Base-by-base conservation (phyloP, 2,888 invertebrate genomes). In the Gisinianus flammeolus region DNA sequence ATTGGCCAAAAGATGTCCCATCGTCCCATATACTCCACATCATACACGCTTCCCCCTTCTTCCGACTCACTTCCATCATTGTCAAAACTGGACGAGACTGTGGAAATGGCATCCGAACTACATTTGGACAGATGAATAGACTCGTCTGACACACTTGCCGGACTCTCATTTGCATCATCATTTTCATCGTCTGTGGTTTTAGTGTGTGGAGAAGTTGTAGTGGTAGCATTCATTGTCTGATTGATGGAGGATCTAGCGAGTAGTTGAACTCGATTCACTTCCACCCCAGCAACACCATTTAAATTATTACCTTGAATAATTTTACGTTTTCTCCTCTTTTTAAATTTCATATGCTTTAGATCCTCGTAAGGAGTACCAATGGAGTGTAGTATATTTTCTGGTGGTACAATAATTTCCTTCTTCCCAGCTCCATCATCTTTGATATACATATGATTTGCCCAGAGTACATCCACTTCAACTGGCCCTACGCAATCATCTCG, bases 1-100 rank as follows among this genome's bases (percentile, higher is more conserved):
- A 78, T 26, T 1, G 80, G 80, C 56, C 75, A 78, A 52, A 80
- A 80, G 24, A 78, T 35, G 35, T 80, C 80, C 35, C 76, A 56
- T 26, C 78, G 22, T 28, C 80, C 78, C 66, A 80, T 67, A 64
- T 31, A 79, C 5, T 62, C 69, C 52, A 77, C 79, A 54, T 77
- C 77, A 35, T 77, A 77, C 0, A 62, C 64, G 26, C 56, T 68
- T 58, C n/a, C 64, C 2, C n/a, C 19, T 4, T 24, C 62, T 1
- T 44, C 52, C 1, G 3, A 22, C n/a, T 31, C 22, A 24, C 4
- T n/a, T 2, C 19, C 52, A n/a, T 19, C 12, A 19, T 35, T 19
- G 12, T 30, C 31, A 12, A 19, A 54, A 28, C 30, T 30, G 24
- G 26, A 62, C 12, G 73, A 66, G 16, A 30, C n/a, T 10, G 28